Base-by-base conservation (phyloP, 2,113 vertebrate species). In the Orycteropus afer region DNA sequence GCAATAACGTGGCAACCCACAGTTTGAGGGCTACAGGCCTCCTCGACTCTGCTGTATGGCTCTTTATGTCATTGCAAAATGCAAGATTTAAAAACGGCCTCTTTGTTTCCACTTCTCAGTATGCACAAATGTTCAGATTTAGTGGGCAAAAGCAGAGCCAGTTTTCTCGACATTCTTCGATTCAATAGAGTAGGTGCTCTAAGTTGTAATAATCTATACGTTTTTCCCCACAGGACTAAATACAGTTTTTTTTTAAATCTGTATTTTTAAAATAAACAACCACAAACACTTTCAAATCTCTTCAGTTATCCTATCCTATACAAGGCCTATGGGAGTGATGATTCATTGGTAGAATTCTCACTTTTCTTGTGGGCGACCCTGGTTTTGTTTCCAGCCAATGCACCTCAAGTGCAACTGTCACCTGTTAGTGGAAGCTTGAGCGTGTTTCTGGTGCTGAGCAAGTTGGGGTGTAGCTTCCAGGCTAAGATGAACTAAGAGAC, bases 141-240 rank as follows among this genome's bases (percentile, higher is more conserved):
- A 81, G 69, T 86, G 42, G 32, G 32, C 42, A 42, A 59, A 77
- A 89, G n/a, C 15, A 82, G 29, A 82, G 76, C 69, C 27, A 32
- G 67, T 92, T 89, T 91, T 90, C 37, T 77, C 67, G 73, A 85
- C 25, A 47, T 73, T 85, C 27, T 90, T 84, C n/a, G 84, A 9
- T 77, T 91, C 53, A 78, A 25, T 73, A 71, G 59, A 93, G 12
- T 67, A 76, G 86, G 79, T 27, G 90, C 49, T 63, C 34, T 84
- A 23, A 92, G n/a, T 84, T 95, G 84, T 47, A 90, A 81, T 51
- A 81, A 93, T 91, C 86, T 85, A 57, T 91, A 57, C 47, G 65
- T 67, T 61, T 59, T 10, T 53, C 74, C 22, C 17, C 45, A 90
- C 7, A 53, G 42, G 84, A 78, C 78, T 89, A 78, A 89, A 79